phyloP scores from a whole-genome alignment of 2,113 vertebrate genomes.

The mouse (Mus musculus) region DNA sequence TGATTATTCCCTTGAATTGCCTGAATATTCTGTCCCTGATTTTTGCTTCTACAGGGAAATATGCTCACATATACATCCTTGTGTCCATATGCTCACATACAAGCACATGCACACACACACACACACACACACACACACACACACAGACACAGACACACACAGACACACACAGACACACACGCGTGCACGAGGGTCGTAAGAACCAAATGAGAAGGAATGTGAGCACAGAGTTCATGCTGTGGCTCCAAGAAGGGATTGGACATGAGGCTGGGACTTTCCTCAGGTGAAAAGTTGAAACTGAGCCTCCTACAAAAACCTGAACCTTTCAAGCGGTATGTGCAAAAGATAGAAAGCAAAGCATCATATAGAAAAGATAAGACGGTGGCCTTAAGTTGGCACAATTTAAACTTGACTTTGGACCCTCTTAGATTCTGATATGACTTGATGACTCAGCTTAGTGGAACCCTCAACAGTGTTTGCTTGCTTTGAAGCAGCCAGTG shows the following conservation, averaged over 20 bases:
- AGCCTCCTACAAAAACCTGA: background rate
- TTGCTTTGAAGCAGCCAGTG: background rate
- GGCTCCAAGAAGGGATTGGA: too few species aligned
- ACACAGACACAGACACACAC: too few species aligned
- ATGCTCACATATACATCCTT: too few species aligned
- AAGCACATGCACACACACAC: background rate
- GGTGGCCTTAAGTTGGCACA: background rate
- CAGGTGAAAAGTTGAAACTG: background rate
- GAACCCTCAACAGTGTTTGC: background rate
- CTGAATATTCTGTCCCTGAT: background rate
- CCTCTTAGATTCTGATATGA: background rate
- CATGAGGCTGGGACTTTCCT: background rate
- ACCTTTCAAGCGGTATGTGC: background rate
- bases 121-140: too few species aligned
- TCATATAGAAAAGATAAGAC: background rate
- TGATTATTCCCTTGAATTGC: background rate
- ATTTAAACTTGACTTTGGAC: constrained; percentile 9
- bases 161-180: background rate
- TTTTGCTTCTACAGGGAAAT: background rate
- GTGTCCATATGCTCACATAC: too few species aligned
- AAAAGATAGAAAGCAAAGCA: background rate
- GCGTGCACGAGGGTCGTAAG: background rate
- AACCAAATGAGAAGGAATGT: background rate
- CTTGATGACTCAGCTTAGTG: background rate
- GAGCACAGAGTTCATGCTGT: background rate